A percentile compares a stretch with the other conserved stretches of the same genome.
Conservation (phyloP, 2,888 invertebrate genomes). For the Mimachlamys varia region DNA sequence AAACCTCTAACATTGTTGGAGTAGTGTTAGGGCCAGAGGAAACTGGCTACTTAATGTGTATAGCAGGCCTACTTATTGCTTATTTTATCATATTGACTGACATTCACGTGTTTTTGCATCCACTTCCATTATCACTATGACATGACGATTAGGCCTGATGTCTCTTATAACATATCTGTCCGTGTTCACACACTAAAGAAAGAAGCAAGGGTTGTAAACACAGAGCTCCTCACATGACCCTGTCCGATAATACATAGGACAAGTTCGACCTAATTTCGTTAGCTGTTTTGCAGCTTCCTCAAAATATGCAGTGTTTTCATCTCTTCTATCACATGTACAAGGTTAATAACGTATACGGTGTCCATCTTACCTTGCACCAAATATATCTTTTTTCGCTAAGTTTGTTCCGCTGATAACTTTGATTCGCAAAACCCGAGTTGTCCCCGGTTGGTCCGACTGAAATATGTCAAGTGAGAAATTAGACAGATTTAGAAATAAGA, state of each 20-base stretch:
- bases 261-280: not conserved
- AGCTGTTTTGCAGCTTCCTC: not conserved
- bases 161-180: too few relatives aligned
- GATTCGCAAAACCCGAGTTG: conserved; percentile 72
- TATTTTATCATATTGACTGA: too few relatives aligned
- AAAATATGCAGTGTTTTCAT: not conserved
- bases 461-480: conserved; percentile 48
- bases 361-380: conserved; percentile 94
- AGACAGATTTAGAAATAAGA: not conserved
- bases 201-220: too few relatives aligned
- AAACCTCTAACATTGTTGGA: too few relatives aligned
- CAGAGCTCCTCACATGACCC: not conserved
- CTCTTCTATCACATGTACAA: not conserved
- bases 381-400: conserved; percentile 98
- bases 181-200: too few relatives aligned
- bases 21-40: too few relatives aligned
- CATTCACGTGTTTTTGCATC: too few relatives aligned
- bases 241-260: not conserved
- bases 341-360: not conserved
- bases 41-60: too few relatives aligned
- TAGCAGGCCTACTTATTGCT: too few relatives aligned
- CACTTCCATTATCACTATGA: too few relatives aligned
- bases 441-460: conserved; percentile 69
- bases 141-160: too few relatives aligned
- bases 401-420: conserved; percentile 82